Evolutionary conservation across 2,797 vertebrate genomes (phyloP), one percentile per base, ranked within the genome.

Genomic region (Distichodus sexfasciatus): DNA sequence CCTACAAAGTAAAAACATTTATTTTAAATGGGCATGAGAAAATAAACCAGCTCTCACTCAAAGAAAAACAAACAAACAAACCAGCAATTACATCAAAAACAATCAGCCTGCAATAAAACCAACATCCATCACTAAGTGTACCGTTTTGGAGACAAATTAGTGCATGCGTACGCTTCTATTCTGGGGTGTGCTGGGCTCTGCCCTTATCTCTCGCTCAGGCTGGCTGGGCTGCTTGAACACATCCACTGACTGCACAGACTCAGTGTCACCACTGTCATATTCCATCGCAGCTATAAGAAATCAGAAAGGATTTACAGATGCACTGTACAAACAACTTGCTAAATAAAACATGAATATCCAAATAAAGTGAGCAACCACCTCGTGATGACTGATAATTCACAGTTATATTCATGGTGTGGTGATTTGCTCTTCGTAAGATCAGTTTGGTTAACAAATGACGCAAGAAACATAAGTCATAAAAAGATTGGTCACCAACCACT

Each of bases 71-170:
- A 43, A 12, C n/a, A n/a, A n/a, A n/a, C n/a, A n/a, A n/a, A n/a
- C n/a, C n/a, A n/a, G n/a, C n/a, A n/a, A n/a, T n/a, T n/a, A n/a
- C n/a, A n/a, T n/a, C n/a, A 14, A 4, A 21, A 17, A 35, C 0
- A 60, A 15, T 23, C 14, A 19, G 28, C 6, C 8, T 28, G 38
- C 21, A 53, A 57, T 24, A 2, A n/a, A 46, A 7, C 38, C 43
- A 4, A 15, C 9, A 6, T 15, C 7, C 21, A 12, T 3, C 6
- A n/a, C 24, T 23, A 44, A 29, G 26, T 77, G 70, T 88, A 98
- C 96, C 78, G 96, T 99, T 89, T 98, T 98, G 0, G 96, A 96
- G 46, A 95, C 93, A 53, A 99, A 99, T 60, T 97, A 95, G 0
- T 99, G 97, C 55, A 91, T 88, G 60, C 95, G 93, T 76, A 92